These are phyloP conservation scores for Aphodius sticticus DNA, from an alignment of 2,888 invertebrate genomes.

Conservation along the genomic window DNA sequence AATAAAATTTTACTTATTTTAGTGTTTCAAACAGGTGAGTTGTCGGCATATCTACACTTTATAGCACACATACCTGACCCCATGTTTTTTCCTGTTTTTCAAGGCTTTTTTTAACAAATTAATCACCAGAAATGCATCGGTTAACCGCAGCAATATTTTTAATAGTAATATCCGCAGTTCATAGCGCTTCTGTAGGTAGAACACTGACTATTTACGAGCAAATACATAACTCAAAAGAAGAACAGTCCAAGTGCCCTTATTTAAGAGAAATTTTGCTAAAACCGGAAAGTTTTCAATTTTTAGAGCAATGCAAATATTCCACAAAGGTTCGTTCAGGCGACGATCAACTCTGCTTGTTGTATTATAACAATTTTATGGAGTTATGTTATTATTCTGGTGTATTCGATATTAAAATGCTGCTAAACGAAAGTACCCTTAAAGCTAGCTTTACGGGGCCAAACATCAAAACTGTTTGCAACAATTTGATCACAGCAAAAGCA, in stretches of 20 bases:
- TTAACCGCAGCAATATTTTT: background rate
- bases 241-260: constrained; percentile 37
- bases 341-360: constrained; percentile 45
- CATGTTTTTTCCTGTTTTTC: background rate
- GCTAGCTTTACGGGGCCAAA: background rate
- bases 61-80: background rate
- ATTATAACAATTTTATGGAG: constrained; percentile 42
- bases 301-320: constrained; percentile 43
- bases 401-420: background rate
- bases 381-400: constrained; percentile 20
- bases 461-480: background rate
- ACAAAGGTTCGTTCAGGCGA: constrained; percentile 34
- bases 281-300: constrained; percentile 30
- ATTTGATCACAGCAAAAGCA: background rate
- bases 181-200: background rate
- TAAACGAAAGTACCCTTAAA: constrained; percentile 7
- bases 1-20: background rate
- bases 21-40: background rate
- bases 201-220: background rate
- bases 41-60: background rate
- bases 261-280: constrained; percentile 34
- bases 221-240: background rate
- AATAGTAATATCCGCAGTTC: background rate
- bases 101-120: background rate
- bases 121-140: background rate